These are phyloP conservation scores for Andrena fulva DNA, from an alignment of 2,888 invertebrate species.

Conservation along the genomic window DNA sequence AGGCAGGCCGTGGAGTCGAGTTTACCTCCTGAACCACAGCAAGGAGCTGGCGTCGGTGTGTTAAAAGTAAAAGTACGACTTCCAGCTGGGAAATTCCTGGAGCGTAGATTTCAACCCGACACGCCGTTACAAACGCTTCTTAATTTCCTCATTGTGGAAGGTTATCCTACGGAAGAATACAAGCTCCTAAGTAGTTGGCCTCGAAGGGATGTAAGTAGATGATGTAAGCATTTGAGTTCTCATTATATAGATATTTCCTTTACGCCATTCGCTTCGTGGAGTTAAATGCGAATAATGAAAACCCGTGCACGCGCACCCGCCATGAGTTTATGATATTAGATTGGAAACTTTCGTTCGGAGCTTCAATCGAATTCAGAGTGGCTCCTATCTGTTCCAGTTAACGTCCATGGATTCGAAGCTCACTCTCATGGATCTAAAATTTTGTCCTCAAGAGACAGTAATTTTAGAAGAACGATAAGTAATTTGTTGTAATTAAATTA, in stretches of 20 bases:
- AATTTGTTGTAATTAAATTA: conserved; percentile 72
- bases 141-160: conserved; percentile 95
- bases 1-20: conserved; percentile 88
- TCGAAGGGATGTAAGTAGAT: conserved; percentile 94
- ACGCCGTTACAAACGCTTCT: conserved; percentile 90
- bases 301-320: not conserved
- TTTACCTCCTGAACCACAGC: conserved; percentile 90
- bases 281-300: not conserved
- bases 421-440: conserved; percentile 93
- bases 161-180: conserved; percentile 94
- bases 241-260: conserved; percentile 57
- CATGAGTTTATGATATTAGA: not conserved
- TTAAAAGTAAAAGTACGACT: conserved; percentile 93
- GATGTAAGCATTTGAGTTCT: conserved; percentile 74
- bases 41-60: conserved; percentile 86
- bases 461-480: conserved; percentile 96
- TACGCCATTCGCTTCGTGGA: not conserved
- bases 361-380: not conserved
- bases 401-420: conserved; percentile 91
- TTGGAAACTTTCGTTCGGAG: not conserved
- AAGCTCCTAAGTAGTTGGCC: conserved; percentile 98
- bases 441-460: conserved; percentile 97
- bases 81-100: conserved; percentile 91
- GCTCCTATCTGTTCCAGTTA: conserved; percentile 86
- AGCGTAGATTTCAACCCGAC: conserved; percentile 90